Evolutionary conservation across 64 coral and sea anemone species (phyloP), one percentile per base, ranked within the genome.

Genomic region (Actinia equina): DNA sequence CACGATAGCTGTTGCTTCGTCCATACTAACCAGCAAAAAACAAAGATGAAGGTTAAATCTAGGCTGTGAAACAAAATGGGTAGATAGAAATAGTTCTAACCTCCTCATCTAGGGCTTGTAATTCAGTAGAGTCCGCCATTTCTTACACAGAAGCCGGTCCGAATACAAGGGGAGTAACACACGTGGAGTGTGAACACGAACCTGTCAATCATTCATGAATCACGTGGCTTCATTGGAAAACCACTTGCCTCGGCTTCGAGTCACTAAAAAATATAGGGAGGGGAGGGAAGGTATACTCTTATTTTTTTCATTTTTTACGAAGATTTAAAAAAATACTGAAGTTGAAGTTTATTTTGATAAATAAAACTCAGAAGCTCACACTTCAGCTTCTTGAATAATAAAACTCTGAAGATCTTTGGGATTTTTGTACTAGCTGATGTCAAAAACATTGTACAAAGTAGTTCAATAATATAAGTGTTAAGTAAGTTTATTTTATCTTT

Each of bases 1-100:
- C 94, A 13, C 94, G 94, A 56, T 97, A 97, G 20, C 94, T 97
- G 67, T 97, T 87, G n/a, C 91, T 97, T 56, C 91, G 85, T 62
- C 94, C 94, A 89, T 87, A 97, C 94, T 97, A 84, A 84, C 83
- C 87, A 84, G 52, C 16, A 82, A 14, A 90, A 71, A 63, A 88
- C 59, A 82, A 76, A n/a, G 55, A 84, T 69, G 90, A 79, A 54
- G 23, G 44, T 89, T 14, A 27, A 17, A 54, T 71, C 13, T 74
- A 49, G 45, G 82, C 18, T 57, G 12, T 10, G 19, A 46, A 43
- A 49, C 23, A 54, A 79, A 19, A 43, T 57, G 22, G 15, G 60
- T 44, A 11, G 4, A 41, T 43, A 18, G 6, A 83, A 92, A 80
- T 8, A 5, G 22, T 52, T 77, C 44, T 49, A 56, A 91, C 90